Base-by-base conservation (phyloP, 1,140 invertebrate genomes). In the Aphis craccivora region DNA sequence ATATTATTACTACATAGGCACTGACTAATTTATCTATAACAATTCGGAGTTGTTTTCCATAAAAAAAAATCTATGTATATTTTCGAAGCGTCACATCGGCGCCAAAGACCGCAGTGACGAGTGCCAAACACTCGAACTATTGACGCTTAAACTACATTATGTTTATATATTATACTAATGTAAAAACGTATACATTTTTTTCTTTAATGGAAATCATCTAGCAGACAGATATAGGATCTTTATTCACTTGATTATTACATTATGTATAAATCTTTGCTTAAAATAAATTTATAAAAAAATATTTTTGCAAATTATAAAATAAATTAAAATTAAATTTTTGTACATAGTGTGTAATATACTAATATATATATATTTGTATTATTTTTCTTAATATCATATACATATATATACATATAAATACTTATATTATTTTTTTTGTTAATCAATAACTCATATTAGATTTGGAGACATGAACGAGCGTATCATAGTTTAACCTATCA, bases 391-490 rank as follows among this genome's bases (percentile, higher is more conserved):
- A 23, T 9, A 67, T 30, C 35, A 37, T 0, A n/a, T 40, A 86
- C n/a, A 37, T 37, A 37, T 37, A 37, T 37, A 37, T 37, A 37
- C 2, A 37, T 37, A 37, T 37, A 40, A 2, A 40, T 40, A 40
- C 37, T 3, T 20, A 6, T 84, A 43, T 84, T 5, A 43, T 40
- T 40, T 30, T 18, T 86, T 45, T 6, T 45, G 18, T 45, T 20
- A 40, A 83, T 25, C 22, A 43, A 0, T 4, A 25, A 84, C 3
- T 11, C 1, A 25, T 84, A 40, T 84, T 2, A 45, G 45, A 30
- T 48, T 88, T 88, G 86, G 45, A 88, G 86, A 88, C 86, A 88
- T 88, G 30, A 88, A 88, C 45, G 86, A 88, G 22, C 14, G 30
- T 88, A 48, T 88, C 45, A 48, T 7, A 88, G 86, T 51, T 51